Evolutionary conservation across 1,140 invertebrate genomes (phyloP).

Genomic region (Polyergus mexicanus): DNA sequence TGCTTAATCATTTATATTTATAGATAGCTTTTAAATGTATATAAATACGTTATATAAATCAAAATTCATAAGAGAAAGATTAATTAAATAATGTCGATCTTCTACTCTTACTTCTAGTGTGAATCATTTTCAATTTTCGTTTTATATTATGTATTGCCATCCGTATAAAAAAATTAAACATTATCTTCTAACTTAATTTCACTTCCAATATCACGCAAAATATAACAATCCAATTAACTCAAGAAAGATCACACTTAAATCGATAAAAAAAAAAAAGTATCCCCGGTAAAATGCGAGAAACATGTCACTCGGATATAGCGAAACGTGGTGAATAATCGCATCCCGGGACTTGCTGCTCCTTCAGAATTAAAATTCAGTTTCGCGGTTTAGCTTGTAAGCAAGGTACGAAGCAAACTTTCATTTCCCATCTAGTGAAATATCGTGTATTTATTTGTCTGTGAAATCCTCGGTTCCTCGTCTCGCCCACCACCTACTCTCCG

Average conservation of each 20-base stretch:
- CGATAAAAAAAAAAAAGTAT: slow-evolving; percentile 14
- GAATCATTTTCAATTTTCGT: neutral
- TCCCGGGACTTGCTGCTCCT: slow-evolving; percentile 57
- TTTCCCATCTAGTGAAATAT: slow-evolving; percentile 82
- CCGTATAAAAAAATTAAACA: neutral
- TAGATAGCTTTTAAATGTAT: neutral
- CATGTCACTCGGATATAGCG: slow-evolving; percentile 36
- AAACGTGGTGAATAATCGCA: slow-evolving; percentile 67
- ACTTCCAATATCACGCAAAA: neutral
- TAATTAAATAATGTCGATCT: neutral
- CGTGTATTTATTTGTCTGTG: slow-evolving; percentile 83
- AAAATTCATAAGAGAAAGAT: neutral
- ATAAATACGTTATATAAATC: neutral
- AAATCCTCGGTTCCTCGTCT: slow-evolving; percentile 78
- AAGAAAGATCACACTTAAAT: neutral
- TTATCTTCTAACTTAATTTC: neutral
- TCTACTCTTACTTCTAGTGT: neutral
- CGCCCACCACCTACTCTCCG: slow-evolving; percentile 66
- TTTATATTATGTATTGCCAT: neutral
- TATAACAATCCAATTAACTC: slow-evolving; percentile 1
- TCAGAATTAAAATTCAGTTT: slow-evolving; percentile 82
- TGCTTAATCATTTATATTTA: neutral
- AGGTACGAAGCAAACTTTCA: slow-evolving; percentile 79
- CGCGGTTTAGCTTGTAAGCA: slow-evolving; percentile 75
- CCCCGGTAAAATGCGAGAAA: slow-evolving; percentile 15